Conservation (phyloP, 2,797 vertebrate genomes). For the Salmo trutta region DNA sequence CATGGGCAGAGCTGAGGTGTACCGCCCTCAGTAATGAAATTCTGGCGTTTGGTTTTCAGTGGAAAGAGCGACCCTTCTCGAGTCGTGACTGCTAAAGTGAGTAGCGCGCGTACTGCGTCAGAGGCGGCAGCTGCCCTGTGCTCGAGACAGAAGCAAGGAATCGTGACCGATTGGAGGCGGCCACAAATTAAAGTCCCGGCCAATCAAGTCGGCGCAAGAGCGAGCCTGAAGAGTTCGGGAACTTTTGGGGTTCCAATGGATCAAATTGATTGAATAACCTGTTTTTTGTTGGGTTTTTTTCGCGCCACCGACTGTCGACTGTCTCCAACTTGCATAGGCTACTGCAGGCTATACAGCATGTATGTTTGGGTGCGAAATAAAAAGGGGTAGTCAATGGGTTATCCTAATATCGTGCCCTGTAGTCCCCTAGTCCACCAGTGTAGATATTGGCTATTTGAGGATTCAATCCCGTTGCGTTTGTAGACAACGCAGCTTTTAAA, state of each 20-base stretch:
- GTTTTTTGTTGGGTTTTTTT: background rate
- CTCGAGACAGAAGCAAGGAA: constrained; percentile 95
- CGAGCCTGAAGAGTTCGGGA: constrained; percentile 59
- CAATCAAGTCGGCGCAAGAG: constrained; percentile 83
- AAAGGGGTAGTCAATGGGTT: background rate
- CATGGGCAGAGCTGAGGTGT: constrained; percentile 70
- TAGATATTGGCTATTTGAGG: background rate
- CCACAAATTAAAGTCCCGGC: constrained; percentile 82
- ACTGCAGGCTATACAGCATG: background rate
- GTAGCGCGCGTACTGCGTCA: constrained; percentile 98
- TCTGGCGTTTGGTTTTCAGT: constrained; percentile 82
- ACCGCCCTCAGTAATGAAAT: constrained; percentile 83
- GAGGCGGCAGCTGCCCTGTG: constrained; percentile 96
- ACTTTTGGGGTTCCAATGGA: constrained; percentile 63
- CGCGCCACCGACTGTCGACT: background rate
- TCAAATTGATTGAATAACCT: background rate
- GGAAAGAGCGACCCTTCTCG: constrained; percentile 88
- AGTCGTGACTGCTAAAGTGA: constrained; percentile 99
- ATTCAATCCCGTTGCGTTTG: background rate
- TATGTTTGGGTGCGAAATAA: background rate
- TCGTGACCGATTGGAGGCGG: constrained; percentile 96
- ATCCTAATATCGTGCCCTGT: background rate
- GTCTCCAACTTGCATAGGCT: background rate
- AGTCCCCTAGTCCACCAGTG: background rate
- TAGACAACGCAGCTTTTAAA: background rate